These are phyloP conservation scores for Seira sanloemensis DNA, from an alignment of 2,888 invertebrate genomes.

Conservation along the genomic window DNA sequence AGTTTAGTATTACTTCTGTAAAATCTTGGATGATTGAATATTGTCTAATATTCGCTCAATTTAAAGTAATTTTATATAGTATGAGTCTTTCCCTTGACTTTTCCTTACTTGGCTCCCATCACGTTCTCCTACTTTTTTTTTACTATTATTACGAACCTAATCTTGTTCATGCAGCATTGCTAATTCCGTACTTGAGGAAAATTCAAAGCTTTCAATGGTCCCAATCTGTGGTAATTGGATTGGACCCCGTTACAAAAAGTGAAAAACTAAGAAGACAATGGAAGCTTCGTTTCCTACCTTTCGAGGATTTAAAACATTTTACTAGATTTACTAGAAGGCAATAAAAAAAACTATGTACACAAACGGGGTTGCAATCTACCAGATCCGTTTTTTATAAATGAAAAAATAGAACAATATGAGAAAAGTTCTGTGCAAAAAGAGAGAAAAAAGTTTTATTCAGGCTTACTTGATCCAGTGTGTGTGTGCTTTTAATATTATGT, in stretches of 20 bases:
- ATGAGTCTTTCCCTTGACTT: background rate
- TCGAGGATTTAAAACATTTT: background rate
- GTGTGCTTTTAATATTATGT: background rate
- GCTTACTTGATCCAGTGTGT: background rate
- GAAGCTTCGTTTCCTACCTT: background rate
- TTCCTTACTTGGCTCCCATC: background rate
- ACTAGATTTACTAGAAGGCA: background rate
- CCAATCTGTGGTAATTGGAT: background rate
- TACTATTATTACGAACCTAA: background rate
- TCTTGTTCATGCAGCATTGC: background rate
- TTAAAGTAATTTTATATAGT: background rate
- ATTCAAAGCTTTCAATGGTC: background rate
- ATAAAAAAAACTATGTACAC: background rate
- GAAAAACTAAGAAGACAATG: background rate
- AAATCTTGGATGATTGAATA: too few relatives aligned
- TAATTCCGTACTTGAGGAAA: background rate
- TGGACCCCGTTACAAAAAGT: background rate
- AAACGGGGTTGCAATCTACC: background rate
- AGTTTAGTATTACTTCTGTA: too few relatives aligned
- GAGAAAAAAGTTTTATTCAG: background rate
- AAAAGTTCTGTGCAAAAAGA: background rate
- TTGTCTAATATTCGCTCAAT: background rate
- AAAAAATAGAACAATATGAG: background rate
- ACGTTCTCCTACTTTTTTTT: background rate
- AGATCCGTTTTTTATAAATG: background rate